Percentiles rank a stretch among this genome's conserved stretches.
phyloP scores from a whole-genome alignment of 2,113 vertebrate genomes.

The Anser brachyrhynchus region DNA sequence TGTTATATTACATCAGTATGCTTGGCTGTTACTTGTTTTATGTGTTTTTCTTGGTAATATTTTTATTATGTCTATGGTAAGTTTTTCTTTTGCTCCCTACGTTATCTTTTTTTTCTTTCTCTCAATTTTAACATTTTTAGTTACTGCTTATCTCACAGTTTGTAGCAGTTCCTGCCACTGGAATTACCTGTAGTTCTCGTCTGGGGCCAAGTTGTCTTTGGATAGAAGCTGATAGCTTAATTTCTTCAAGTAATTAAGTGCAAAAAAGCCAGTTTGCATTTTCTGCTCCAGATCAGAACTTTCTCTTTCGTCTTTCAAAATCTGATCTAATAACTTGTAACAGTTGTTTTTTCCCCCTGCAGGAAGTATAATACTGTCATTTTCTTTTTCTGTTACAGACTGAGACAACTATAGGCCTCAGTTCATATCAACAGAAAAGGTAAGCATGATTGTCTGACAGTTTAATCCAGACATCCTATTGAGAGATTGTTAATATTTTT shows the following conservation, averaged over 20 bases:
- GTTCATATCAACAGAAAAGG: constrained; percentile 86
- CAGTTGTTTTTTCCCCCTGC: not conserved
- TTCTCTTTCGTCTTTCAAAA: not conserved
- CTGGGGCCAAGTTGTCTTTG: not conserved
- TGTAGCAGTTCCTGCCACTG: not conserved
- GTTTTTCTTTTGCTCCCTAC: not conserved
- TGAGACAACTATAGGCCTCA: constrained; percentile 81
- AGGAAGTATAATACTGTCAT: not conserved
- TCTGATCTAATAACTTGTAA: not conserved
- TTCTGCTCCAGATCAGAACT: not conserved
- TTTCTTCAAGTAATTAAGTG: not conserved
- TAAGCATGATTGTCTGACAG: constrained; percentile 49
- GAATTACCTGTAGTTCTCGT: not conserved
- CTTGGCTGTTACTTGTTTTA: not conserved
- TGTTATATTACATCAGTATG: not conserved
- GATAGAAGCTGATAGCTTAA: not conserved
- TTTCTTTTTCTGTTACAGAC: constrained; percentile 74
- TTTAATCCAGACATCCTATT: not conserved
- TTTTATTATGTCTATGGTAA: not conserved
- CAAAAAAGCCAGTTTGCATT: not conserved
- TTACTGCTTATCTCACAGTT: not conserved
- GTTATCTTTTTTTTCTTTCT: not conserved
- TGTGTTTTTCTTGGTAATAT: not conserved
- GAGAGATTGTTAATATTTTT: not conserved
- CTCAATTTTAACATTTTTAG: not conserved